Percentiles rank a stretch among this genome's conserved stretches.
Evolutionary conservation across 2,888 invertebrate species (phyloP).

Genomic region (Oxystoma pomonae): DNA sequence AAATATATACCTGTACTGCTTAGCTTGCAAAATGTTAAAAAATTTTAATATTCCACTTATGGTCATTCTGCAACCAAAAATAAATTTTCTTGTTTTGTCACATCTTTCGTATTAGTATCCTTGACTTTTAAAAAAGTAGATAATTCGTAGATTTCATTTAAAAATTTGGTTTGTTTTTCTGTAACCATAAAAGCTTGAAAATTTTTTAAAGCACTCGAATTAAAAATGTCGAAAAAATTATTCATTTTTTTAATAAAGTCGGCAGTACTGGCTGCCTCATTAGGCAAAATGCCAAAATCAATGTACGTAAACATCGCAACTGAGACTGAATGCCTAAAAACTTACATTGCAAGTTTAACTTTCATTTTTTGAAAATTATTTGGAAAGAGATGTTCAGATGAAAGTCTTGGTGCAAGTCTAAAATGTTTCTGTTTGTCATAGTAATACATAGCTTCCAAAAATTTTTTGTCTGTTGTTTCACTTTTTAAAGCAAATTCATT

Average conservation of each 20-base stretch:
- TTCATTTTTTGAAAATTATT: no score
- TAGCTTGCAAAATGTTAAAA: background rate
- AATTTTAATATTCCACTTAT: background rate
- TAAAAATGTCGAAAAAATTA: constrained; percentile 15
- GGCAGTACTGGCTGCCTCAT: constrained; percentile 10
- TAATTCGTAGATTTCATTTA: constrained; percentile 7
- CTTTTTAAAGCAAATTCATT: constrained; percentile 13
- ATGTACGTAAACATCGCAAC: constrained; percentile 15
- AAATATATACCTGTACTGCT: background rate
- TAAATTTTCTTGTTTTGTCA: constrained; percentile 4
- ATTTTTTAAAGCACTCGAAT: constrained; percentile 7
- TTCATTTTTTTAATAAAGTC: constrained; percentile 16
- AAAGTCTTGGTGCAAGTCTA: constrained; percentile 13
- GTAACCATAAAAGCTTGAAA: constrained; percentile 10
- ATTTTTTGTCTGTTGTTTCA: constrained; percentile 11
- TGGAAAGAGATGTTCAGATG: no score
- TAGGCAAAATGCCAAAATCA: constrained; percentile 11
- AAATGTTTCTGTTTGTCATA: constrained; percentile 10
- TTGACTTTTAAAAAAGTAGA: constrained; percentile 1
- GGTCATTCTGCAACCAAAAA: constrained; percentile 5
- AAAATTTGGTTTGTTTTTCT: constrained; percentile 9
- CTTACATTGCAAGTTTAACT: constrained; percentile 11
- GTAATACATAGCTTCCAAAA: constrained; percentile 16
- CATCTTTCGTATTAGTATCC: background rate
- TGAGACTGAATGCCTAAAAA: constrained; percentile 14